phyloP scores from a whole-genome alignment of 2,797 vertebrate genomes.

The Crax fasciolata region DNA sequence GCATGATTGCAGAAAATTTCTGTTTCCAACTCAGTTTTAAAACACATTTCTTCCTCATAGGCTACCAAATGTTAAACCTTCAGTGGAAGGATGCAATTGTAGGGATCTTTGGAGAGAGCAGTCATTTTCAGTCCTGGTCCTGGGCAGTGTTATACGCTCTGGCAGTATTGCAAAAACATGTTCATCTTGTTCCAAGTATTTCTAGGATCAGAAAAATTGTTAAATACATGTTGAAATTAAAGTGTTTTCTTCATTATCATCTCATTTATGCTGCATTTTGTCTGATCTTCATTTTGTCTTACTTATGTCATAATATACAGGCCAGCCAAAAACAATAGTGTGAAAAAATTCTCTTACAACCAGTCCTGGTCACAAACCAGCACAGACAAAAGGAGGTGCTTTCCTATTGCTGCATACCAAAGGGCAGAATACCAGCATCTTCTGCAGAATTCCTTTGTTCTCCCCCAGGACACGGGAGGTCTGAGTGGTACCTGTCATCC shows the following conservation, averaged over 20 bases:
- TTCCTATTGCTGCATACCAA: background rate
- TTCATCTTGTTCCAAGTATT: background rate
- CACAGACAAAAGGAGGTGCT: background rate
- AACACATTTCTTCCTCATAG: conserved; percentile 15
- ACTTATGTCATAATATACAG: background rate
- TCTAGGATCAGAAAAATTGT: background rate
- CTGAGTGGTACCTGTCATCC: background rate
- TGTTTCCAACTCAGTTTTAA: conserved; percentile 3
- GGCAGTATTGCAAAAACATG: background rate
- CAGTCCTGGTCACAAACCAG: background rate
- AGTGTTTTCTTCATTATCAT: conserved; percentile 11
- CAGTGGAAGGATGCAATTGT: background rate
- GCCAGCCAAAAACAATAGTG: background rate
- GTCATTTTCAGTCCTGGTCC: background rate
- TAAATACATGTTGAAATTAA: background rate
- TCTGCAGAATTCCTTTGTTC: background rate
- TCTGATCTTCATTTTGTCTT: background rate
- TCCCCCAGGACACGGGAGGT: fast-evolving
- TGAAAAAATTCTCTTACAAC: background rate
- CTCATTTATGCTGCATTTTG: conserved; percentile 26
- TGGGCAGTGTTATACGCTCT: background rate
- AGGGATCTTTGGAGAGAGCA: background rate
- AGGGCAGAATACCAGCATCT: background rate
- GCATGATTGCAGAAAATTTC: background rate
- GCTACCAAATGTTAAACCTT: background rate